Conservation (phyloP, 2,888 invertebrate species). For the Eilema caniola region DNA sequence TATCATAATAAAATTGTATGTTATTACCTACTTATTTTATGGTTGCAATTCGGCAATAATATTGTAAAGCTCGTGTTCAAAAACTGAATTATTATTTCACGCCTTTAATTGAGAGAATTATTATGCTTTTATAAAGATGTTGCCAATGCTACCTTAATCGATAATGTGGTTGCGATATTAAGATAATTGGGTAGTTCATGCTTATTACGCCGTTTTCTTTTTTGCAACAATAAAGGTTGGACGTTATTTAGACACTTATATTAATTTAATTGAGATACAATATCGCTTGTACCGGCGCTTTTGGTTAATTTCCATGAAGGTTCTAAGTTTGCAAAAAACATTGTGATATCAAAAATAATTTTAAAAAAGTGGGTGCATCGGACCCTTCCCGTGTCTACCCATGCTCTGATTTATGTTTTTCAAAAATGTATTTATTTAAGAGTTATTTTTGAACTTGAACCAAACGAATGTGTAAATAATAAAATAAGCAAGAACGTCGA, state of each 20-base stretch:
- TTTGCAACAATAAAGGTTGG: not conserved
- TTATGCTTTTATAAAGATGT: slow-evolving; percentile 46
- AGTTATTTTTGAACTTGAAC: too few species aligned
- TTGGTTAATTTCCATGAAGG: too few species aligned
- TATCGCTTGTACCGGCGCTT: not conserved
- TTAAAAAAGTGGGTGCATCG: too few species aligned
- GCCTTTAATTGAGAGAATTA: slow-evolving; percentile 45
- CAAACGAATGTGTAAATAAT: too few species aligned
- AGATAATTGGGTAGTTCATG: slow-evolving; percentile 30
- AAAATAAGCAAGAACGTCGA: too few species aligned
- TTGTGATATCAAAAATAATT: too few species aligned
- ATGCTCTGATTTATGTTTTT: too few species aligned
- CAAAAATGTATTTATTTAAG: too few species aligned
- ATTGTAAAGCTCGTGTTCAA: not conserved
- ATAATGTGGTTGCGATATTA: slow-evolving; percentile 47
- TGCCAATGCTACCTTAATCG: slow-evolving; percentile 47
- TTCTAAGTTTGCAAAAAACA: too few species aligned
- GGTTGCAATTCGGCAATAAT: not conserved
- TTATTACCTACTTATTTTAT: too few species aligned
- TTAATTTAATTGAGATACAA: slow-evolving; percentile 11
- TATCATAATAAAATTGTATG: not conserved
- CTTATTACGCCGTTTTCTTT: slow-evolving; percentile 12
- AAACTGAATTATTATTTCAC: not conserved
- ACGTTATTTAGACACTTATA: slow-evolving; percentile 10
- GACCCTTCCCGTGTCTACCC: too few species aligned